Evolutionary conservation across 2,888 invertebrate species (phyloP).

Genomic region (Acronicta leporina): DNA sequence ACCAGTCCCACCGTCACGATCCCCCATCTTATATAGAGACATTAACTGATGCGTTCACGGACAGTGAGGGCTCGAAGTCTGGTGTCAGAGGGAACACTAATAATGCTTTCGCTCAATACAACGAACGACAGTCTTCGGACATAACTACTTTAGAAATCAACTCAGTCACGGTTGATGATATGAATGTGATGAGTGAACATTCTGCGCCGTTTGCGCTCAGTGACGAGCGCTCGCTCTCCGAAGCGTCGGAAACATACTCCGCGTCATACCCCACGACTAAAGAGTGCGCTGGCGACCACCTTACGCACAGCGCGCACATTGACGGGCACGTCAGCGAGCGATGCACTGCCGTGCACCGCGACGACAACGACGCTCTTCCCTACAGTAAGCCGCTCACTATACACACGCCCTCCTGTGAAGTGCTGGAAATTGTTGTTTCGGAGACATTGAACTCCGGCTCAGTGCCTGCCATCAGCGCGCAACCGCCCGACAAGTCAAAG

Average conservation of each 20-base stretch:
- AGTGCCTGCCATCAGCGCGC: slow-evolving; percentile 30
- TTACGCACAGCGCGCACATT: slow-evolving; percentile 55
- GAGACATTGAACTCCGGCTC: slow-evolving; percentile 71
- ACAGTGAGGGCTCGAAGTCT: slow-evolving; percentile 56
- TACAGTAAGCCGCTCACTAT: slow-evolving; percentile 64
- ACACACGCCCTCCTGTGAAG: slow-evolving; percentile 73
- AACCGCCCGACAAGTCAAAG: slow-evolving; percentile 15
- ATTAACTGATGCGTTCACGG: slow-evolving; percentile 55
- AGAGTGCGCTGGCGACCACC: slow-evolving; percentile 43
- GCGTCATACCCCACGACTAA: slow-evolving; percentile 70
- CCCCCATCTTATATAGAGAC: slow-evolving; percentile 54
- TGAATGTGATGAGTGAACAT: slow-evolving; percentile 14
- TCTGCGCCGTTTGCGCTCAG: slow-evolving; percentile 35
- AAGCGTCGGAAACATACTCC: slow-evolving; percentile 67
- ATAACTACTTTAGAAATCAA: slow-evolving; percentile 48
- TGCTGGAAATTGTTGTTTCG: slow-evolving; percentile 83
- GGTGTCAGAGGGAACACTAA: slow-evolving; percentile 39
- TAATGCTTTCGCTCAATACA: slow-evolving; percentile 41
- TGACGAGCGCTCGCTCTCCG: slow-evolving; percentile 62
- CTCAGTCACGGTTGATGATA: slow-evolving; percentile 38
- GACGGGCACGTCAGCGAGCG: slow-evolving; percentile 65
- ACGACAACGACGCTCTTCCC: slow-evolving; percentile 64
- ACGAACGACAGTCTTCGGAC: slow-evolving; percentile 45
- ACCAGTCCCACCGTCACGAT: slow-evolving; percentile 54
- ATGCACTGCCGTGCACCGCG: slow-evolving; percentile 61